phyloP scores from a whole-genome alignment of 1,140 invertebrate genomes.

The Panagrolaimus sp. region DNA sequence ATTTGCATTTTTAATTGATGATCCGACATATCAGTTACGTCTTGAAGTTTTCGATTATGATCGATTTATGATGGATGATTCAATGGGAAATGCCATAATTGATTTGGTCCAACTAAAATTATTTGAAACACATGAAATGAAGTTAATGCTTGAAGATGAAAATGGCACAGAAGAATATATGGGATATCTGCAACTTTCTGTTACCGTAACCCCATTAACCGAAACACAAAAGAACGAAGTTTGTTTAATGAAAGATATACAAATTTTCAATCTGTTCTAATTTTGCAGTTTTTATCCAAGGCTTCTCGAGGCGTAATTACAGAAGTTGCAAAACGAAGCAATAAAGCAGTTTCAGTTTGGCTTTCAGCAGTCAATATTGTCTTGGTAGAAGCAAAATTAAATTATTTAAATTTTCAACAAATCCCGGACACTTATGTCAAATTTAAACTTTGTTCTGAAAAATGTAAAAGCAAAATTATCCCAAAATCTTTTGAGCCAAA shows the following conservation, averaged over 20 bases:
- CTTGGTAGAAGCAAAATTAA: constrained; percentile 81
- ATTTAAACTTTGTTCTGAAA: constrained; percentile 92
- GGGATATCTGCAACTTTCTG: constrained; percentile 75
- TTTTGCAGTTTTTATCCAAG: constrained; percentile 44
- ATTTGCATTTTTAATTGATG: constrained; percentile 60
- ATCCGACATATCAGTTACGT: constrained; percentile 35
- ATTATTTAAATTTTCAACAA: constrained; percentile 65
- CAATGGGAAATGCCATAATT: constrained; percentile 83
- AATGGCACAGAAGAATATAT: constrained; percentile 66
- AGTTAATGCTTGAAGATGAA: constrained; percentile 63
- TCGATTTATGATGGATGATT: constrained; percentile 91
- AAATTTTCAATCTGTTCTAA: not conserved
- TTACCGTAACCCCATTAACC: constrained; percentile 77
- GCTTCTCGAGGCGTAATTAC: constrained; percentile 47
- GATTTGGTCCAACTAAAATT: constrained; percentile 79
- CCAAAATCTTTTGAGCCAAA: constrained; percentile 77
- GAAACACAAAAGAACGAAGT: constrained; percentile 90
- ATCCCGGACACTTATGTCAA: constrained; percentile 91
- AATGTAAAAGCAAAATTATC: constrained; percentile 93
- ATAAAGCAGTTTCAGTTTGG: constrained; percentile 72
- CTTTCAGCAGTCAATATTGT: constrained; percentile 90
- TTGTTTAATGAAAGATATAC: constrained; percentile 54
- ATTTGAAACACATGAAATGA: constrained; percentile 73
- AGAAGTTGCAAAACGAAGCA: constrained; percentile 39
- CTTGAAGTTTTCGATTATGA: constrained; percentile 79